phyloP scores from a whole-genome alignment of 2,113 vertebrate genomes.

The Quiscalus mexicanus region DNA sequence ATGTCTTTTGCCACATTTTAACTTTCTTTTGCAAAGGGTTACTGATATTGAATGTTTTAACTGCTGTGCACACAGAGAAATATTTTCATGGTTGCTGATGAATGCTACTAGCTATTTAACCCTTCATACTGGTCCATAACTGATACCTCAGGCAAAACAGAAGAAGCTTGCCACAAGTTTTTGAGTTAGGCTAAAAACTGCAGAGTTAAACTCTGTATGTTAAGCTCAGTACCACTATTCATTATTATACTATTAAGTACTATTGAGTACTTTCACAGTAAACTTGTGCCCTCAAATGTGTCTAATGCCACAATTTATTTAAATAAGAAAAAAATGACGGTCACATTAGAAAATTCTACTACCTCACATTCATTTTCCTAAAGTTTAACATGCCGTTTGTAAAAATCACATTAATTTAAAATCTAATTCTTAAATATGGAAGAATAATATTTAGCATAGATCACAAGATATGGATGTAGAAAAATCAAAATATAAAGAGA shows the following conservation, averaged over 20 bases:
- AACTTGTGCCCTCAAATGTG: neutral
- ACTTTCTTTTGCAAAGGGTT: neutral
- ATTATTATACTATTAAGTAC: neutral
- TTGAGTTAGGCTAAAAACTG: neutral
- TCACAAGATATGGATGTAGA: neutral
- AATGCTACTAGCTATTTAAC: neutral
- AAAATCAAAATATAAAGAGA: neutral
- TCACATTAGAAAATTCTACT: neutral
- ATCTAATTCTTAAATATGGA: neutral
- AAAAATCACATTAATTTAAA: neutral
- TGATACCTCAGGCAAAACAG: neutral
- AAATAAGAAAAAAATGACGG: neutral
- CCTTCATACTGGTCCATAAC: neutral
- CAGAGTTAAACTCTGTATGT: neutral
- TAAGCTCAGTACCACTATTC: neutral
- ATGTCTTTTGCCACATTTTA: neutral
- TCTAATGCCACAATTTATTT: neutral
- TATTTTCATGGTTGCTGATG: fast-evolving
- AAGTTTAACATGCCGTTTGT: neutral
- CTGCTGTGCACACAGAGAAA: neutral
- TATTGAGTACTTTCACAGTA: neutral
- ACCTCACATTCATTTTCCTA: fast-evolving
- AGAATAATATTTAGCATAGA: neutral
- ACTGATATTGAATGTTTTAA: neutral
- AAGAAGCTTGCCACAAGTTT: neutral